Evolutionary conservation across 2,797 vertebrate species (phyloP).

Genomic region (Alauda arvensis): DNA sequence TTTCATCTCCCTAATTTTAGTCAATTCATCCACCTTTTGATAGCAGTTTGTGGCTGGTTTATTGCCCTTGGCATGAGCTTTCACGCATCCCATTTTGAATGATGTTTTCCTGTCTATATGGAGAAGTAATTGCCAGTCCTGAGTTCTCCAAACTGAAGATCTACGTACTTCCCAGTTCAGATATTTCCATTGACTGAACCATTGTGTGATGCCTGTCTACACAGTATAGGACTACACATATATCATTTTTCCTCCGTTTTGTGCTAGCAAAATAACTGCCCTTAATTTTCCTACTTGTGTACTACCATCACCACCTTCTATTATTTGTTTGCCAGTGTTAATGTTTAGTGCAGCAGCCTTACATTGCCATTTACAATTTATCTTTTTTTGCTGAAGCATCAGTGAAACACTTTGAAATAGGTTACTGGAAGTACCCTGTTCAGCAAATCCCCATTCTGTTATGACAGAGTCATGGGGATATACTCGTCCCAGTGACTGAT

Average conservation of each 20-base stretch:
- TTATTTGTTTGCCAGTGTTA: background rate
- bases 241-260: background rate
- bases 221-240: background rate
- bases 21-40: background rate
- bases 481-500: background rate
- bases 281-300: background rate
- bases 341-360: background rate
- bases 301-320: background rate
- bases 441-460: background rate
- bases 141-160: background rate
- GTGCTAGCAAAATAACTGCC: background rate
- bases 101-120: background rate
- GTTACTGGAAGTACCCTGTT: background rate
- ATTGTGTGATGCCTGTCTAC: background rate
- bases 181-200: background rate
- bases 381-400: background rate
- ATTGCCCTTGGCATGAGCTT: background rate
- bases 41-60: background rate
- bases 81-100: background rate
- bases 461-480: background rate
- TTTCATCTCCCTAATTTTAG: background rate
- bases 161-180: background rate
- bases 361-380: background rate
- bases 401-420: background rate
- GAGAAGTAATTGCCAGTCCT: background rate